Conservation (phyloP, 1,140 invertebrate species). For the Cydia amplana region DNA sequence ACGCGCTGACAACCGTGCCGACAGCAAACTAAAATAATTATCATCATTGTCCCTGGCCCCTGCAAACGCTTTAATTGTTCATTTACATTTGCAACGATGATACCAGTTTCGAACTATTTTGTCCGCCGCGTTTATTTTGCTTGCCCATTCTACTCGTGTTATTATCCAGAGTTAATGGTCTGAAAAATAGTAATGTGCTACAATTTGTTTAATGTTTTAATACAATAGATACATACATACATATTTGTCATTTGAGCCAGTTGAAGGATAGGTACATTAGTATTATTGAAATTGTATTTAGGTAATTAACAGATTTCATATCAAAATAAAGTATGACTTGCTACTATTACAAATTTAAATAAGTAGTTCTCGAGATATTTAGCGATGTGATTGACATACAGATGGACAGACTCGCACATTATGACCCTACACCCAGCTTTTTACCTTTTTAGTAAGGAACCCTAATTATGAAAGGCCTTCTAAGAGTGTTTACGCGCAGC, state of each 20-base stretch:
- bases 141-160: slow-evolving; percentile 63
- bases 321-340: too few relatives aligned
- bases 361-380: too few relatives aligned
- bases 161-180: slow-evolving; percentile 74
- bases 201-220: slow-evolving; percentile 63
- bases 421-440: too few relatives aligned
- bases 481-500: too few relatives aligned
- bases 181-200: slow-evolving; percentile 76
- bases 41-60: slow-evolving; percentile 76
- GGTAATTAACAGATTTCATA: too few relatives aligned
- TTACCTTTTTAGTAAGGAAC: too few relatives aligned
- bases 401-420: too few relatives aligned
- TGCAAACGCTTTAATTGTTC: slow-evolving; percentile 78
- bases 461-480: too few relatives aligned
- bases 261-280: neutral
- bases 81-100: slow-evolving; percentile 79
- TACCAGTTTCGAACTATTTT: slow-evolving; percentile 77
- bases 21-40: slow-evolving; percentile 79
- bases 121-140: slow-evolving; percentile 69
- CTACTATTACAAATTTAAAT: too few relatives aligned
- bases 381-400: too few relatives aligned
- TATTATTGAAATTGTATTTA: neutral
- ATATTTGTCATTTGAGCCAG: neutral
- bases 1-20: slow-evolving; percentile 64
- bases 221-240: slow-evolving; percentile 33